Conservation (phyloP, 2,888 invertebrate species). For the Pseudeuparius sepicola region DNA sequence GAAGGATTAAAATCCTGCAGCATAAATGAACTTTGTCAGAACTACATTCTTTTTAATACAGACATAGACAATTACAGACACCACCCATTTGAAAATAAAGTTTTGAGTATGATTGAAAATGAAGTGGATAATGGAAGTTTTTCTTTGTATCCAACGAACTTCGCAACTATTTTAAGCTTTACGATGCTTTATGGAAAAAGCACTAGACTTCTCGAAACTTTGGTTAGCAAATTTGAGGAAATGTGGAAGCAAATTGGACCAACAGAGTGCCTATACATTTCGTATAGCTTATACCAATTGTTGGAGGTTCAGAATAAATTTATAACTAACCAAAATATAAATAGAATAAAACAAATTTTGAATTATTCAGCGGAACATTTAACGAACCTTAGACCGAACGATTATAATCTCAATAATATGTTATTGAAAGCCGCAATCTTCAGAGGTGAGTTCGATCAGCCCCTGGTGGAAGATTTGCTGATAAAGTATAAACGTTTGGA, state of each 20-base stretch:
- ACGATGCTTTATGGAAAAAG: constrained; percentile 16
- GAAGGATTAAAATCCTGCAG: constrained; percentile 29
- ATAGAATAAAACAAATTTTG: constrained; percentile 19
- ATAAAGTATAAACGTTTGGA: constrained; percentile 29
- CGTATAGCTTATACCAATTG: constrained; percentile 13
- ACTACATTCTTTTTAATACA: constrained; percentile 46
- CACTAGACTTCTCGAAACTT: constrained; percentile 25
- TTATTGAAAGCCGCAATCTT: constrained; percentile 29
- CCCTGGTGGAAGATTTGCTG: constrained; percentile 30
- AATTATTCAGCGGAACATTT: constrained; percentile 16
- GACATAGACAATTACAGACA: constrained; percentile 44
- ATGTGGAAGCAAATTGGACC: constrained; percentile 17
- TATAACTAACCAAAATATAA: constrained; percentile 13
- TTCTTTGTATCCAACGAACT: constrained; percentile 36
- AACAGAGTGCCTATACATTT: constrained; percentile 16
- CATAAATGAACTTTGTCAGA: constrained; percentile 39
- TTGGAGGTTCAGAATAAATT: constrained; percentile 8
- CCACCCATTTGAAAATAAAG: constrained; percentile 38
- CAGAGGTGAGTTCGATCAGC: constrained; percentile 34
- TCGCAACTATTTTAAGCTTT: constrained; percentile 24
- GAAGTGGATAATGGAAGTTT: constrained; percentile 33
- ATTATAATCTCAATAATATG: constrained; percentile 14
- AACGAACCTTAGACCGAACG: constrained; percentile 5
- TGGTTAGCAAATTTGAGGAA: constrained; percentile 25
- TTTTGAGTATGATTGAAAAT: constrained; percentile 36